Base-by-base conservation (phyloP, 2,888 invertebrate species). In the Philereme transversata region DNA sequence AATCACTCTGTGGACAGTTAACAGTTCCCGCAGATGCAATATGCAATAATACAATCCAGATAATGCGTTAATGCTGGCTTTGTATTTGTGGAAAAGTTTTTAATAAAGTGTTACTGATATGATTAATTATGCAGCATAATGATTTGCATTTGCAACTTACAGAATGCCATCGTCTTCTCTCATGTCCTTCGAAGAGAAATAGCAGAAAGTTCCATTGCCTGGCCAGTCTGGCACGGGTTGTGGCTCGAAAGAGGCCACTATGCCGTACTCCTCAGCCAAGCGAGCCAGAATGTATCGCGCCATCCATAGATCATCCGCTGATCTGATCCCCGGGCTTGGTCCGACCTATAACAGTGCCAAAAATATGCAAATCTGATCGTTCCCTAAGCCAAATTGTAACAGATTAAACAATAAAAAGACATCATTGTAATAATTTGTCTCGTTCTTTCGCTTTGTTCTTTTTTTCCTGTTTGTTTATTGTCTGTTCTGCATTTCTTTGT, bases 171-270 rank as follows among this genome's bases (percentile, higher is more conserved):
- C 97, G 0, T 96, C 94, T 38, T 95, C 94, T 60, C 98, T 93
- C 98, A 98, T 99, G 4, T 94, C 93, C 73, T 95, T 95, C 0
- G 98, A 97, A 4, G 98, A 98, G 93, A 97, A 98, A 86, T 98
- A 98, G 47, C 94, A 95, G 77, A 98, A 98, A 4, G 96, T 96
- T 0, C 98, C 97, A 44, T 97, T 96, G 0, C 96, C 98, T 67
- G 98, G 98, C 98, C 98, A 98, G 78, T 97, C 95, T 0, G 96
- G 94, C 54, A 96, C 93, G 0, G 95, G 95, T 75, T 96, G 96
- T 0, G 96, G 95, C 63, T 96, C 95, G 40, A 96, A 90, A 0
- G 93, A 93, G 0, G 95, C 95, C 5, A 95, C 94, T 0, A 93
- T 92, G 0, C 97, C 97, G 80, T 97, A 98, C 78, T 98, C 97